These are phyloP conservation scores for Apolygus lucorum DNA, from an alignment of 1,140 invertebrate genomes.

Conservation along the genomic window DNA sequence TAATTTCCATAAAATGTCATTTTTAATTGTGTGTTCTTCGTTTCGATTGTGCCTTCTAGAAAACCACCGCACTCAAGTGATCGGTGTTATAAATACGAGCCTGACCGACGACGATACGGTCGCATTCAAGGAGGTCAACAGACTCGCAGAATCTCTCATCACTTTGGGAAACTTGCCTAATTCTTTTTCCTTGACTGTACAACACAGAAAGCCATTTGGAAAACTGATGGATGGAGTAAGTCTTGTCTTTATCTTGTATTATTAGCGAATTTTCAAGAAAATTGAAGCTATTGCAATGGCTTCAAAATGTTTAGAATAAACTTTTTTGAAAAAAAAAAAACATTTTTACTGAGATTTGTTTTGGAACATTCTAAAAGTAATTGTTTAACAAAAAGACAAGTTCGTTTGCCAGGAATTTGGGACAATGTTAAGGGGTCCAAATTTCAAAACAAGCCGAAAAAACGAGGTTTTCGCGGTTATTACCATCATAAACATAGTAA, in stretches of 20 bases:
- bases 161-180: background rate
- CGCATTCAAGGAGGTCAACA: constrained; percentile 13
- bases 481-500: background rate
- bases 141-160: background rate
- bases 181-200: background rate
- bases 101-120: background rate
- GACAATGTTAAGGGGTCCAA: too few species aligned
- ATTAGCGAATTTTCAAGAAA: background rate
- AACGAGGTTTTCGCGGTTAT: too few species aligned
- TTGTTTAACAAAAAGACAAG: background rate
- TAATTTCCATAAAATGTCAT: background rate
- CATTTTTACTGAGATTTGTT: too few species aligned
- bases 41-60: background rate
- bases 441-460: too few species aligned
- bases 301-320: too few species aligned
- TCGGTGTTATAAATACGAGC: constrained; percentile 2
- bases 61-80: constrained; percentile 2
- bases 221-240: background rate
- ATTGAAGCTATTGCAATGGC: too few species aligned
- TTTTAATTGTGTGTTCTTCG: background rate
- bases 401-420: background rate
- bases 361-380: too few species aligned
- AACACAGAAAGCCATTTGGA: background rate
- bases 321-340: too few species aligned
- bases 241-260: background rate